Conservation (phyloP, 2,797 vertebrate genomes). For the Gymnocypris eckloni region DNA sequence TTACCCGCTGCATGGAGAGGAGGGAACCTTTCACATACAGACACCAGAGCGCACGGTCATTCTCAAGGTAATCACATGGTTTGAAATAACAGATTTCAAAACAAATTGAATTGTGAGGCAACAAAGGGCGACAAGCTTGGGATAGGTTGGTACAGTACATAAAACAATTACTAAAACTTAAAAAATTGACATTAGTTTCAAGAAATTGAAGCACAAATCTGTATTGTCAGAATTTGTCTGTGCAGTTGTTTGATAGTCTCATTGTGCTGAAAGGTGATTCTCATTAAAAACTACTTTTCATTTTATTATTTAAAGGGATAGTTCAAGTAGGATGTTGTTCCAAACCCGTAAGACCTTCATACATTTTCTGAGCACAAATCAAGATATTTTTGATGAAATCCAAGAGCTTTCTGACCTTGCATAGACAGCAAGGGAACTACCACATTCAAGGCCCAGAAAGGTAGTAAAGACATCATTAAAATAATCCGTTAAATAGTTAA, state of each 20-base stretch:
- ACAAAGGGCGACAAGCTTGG: no score
- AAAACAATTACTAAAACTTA: no score
- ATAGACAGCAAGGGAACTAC: background rate
- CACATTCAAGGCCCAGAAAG: background rate
- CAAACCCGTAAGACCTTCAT: background rate
- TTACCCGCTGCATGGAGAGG: constrained; percentile 82
- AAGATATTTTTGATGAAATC: background rate
- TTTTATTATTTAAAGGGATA: background rate
- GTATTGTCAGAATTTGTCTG: background rate
- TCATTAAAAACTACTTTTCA: background rate
- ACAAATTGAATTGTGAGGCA: no score
- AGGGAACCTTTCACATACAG: constrained; percentile 89
- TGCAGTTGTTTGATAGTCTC: background rate
- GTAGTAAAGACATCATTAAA: background rate
- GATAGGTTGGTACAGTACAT: no score
- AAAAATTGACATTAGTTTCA: no score
- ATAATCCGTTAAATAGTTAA: background rate
- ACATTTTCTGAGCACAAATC: background rate
- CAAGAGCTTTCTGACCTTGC: background rate
- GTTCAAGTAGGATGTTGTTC: background rate
- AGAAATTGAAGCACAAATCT: background rate
- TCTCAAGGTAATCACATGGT: constrained; percentile 84
- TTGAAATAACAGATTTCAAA: background rate
- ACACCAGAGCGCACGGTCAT: constrained; percentile 84
- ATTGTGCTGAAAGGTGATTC: background rate